A percentile compares a stretch with the other conserved stretches of the same genome.
Conservation (phyloP, 2,113 vertebrate genomes). For the Eulemur rufifrons region DNA sequence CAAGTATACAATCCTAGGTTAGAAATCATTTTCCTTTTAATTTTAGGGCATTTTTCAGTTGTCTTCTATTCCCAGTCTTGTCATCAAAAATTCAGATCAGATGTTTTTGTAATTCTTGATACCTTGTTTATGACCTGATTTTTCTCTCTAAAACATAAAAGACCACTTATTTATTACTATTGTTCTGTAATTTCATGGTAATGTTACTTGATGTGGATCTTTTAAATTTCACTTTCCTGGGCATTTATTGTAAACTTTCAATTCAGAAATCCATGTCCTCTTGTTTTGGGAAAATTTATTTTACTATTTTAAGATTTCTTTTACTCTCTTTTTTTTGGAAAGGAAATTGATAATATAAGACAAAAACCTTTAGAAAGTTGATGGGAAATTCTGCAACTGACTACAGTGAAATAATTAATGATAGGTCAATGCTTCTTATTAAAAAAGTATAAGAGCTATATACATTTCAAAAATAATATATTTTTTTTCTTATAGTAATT, state of each 20-base stretch:
- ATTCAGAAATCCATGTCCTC: not conserved
- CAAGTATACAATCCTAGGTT: not conserved
- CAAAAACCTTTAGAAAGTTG: not conserved
- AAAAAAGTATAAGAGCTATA: not conserved
- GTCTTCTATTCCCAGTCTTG: not conserved
- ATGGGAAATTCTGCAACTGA: not conserved
- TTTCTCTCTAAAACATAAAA: not conserved
- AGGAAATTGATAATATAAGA: not conserved
- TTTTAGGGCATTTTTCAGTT: not conserved
- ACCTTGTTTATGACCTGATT: not conserved
- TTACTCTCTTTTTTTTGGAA: not conserved
- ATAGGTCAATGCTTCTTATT: not conserved
- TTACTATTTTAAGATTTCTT: not conserved
- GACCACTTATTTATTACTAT: not conserved
- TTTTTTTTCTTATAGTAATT: not conserved
- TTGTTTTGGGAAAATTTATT: not conserved
- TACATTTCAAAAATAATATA: not conserved
- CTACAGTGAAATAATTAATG: not conserved
- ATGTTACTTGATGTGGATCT: not conserved
- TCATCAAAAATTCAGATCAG: not conserved
- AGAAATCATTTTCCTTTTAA: not conserved
- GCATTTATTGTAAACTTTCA: not conserved
- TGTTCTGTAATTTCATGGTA: not conserved
- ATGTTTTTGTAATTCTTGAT: not conserved
- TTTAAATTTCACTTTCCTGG: not conserved